phyloP scores from a whole-genome alignment of 2,888 invertebrate genomes.

The Drosophila kokeensis region DNA sequence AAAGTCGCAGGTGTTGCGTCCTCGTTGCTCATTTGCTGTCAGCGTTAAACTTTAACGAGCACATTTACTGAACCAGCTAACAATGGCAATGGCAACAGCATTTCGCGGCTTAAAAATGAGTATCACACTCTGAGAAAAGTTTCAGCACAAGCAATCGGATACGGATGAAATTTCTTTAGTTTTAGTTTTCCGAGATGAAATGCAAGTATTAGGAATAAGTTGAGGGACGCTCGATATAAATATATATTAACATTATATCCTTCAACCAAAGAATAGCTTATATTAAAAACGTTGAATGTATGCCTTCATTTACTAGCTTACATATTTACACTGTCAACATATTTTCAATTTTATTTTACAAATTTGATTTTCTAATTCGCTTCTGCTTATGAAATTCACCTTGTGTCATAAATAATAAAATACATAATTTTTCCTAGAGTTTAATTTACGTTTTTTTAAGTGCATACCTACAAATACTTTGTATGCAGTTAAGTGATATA shows the following conservation, averaged over 20 bases:
- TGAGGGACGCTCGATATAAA: background rate
- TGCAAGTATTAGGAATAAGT: background rate
- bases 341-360: background rate
- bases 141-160: background rate
- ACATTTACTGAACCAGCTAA: constrained; percentile 64
- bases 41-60: constrained; percentile 82
- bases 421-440: too few relatives aligned
- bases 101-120: constrained; percentile 38
- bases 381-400: background rate
- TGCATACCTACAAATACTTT: background rate
- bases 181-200: background rate
- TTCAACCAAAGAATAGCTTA: too few relatives aligned
- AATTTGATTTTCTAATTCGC: background rate
- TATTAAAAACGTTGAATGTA: too few relatives aligned
- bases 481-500: constrained; percentile 22
- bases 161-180: background rate
- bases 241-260: too few relatives aligned
- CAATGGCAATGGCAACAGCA: constrained; percentile 16
- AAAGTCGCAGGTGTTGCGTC: constrained; percentile 59
- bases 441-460: background rate
- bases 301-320: too few relatives aligned
- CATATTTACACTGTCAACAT: background rate
- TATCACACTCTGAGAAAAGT: constrained; percentile 14
- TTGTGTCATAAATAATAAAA: background rate
- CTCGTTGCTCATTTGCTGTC: constrained; percentile 68